A percentile compares a stretch with the other conserved stretches of the same genome.
Conservation (phyloP, 2,797 vertebrate species). For the Neosalanx taihuensis region DNA sequence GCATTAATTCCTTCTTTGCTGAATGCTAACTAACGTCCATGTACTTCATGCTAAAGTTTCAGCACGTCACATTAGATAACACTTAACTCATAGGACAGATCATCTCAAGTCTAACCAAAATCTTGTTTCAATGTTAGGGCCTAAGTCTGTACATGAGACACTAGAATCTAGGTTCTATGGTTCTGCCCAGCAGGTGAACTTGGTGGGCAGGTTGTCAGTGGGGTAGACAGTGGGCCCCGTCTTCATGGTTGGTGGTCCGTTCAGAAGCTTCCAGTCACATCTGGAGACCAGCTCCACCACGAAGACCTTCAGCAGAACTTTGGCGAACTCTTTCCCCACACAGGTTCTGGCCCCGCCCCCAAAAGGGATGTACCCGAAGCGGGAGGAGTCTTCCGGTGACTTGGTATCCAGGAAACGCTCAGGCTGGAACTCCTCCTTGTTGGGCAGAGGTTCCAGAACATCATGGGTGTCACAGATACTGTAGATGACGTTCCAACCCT, state of each 20-base stretch:
- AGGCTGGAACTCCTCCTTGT: constrained; percentile 93
- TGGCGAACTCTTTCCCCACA: constrained; percentile 96
- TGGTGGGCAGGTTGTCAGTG: constrained; percentile 92
- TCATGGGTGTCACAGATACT: constrained; percentile 97
- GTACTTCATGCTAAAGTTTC: neutral
- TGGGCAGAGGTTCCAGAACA: constrained; percentile 86
- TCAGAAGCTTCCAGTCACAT: constrained; percentile 92
- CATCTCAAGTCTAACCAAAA: neutral
- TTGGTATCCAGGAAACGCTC: constrained; percentile 84
- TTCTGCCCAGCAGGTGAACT: constrained; percentile 78
- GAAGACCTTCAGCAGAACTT: constrained; percentile 93
- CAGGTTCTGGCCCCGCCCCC: constrained; percentile 94
- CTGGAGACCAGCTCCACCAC: constrained; percentile 86
- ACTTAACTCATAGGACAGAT: neutral
- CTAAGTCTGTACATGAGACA: no score
- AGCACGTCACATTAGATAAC: neutral
- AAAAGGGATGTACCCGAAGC: constrained; percentile 96
- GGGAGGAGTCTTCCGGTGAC: constrained; percentile 74
- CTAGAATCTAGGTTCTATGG: neutral
- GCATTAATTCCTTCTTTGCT: neutral
- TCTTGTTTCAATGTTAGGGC: no score
- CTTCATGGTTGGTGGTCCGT: constrained; percentile 94
- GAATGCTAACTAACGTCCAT: no score
- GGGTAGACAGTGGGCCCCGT: constrained; percentile 93
- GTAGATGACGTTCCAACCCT: constrained; percentile 98